Conservation (phyloP, 2,797 vertebrate species). For the Phoebastria nigripes region DNA sequence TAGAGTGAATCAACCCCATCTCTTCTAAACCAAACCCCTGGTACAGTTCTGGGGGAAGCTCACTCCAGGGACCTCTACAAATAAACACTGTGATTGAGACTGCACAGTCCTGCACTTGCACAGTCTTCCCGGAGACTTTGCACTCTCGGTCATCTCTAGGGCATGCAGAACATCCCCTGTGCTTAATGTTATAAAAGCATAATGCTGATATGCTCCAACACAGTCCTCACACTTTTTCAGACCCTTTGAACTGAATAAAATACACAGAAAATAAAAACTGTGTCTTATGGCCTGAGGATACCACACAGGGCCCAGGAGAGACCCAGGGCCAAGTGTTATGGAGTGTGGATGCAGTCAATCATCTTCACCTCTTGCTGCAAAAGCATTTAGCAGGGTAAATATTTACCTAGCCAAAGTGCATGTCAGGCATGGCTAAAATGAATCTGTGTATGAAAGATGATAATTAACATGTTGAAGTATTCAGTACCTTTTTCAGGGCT, state of each 20-base stretch:
- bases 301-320: background rate
- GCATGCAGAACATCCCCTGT: background rate
- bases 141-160: rapidly evolving
- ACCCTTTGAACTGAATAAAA: background rate
- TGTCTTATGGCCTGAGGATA: background rate
- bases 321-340: background rate
- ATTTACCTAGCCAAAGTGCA: background rate
- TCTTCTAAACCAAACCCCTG: background rate
- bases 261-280: background rate
- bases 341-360: background rate
- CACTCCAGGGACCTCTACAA: background rate
- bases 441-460: background rate
- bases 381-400: background rate
- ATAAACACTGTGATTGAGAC: background rate
- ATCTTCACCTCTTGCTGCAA: background rate
- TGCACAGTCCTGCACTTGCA: background rate
- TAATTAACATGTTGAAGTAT: background rate
- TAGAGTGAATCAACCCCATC: background rate
- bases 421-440: background rate
- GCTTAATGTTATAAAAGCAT: background rate
- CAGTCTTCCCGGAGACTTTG: background rate
- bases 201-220: background rate
- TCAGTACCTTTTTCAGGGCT: background rate
- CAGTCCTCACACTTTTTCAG: background rate
- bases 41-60: background rate